Evolutionary conservation across 2,113 vertebrate species (phyloP), one percentile per base, ranked within the genome.

Genomic region (Bubo blakistoni): DNA sequence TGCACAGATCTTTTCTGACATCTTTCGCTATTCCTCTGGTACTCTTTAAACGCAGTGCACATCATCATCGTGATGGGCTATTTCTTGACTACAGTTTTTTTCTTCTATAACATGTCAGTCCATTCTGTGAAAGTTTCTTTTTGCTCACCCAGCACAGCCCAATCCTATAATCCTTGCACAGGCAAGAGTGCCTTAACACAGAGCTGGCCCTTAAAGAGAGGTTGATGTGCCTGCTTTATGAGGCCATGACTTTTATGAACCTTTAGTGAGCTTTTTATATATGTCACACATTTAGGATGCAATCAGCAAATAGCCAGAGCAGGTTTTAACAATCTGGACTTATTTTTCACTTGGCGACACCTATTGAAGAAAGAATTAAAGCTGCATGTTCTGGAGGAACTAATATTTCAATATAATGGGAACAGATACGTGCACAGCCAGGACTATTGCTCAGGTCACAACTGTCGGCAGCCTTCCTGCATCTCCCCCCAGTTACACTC

Each of bases 361-460:
- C 17, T 40, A 26, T 16, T n/a, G 70, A 90, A 55, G 46, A 27
- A 61, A 30, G 46, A 15, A 70, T 61, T 17, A 47, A 54, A 82
- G 24, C 40, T 32, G 57, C 52, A 42, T 11, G 4, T 78, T 77
- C 36, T n/a, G 22, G 42, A 67, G 42, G 40, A 82, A 36, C 15
- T 14, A 46, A 22, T 17, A 6, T 7, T 20, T 70, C 49, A 29
- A 7, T 11, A 14, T 21, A 26, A 34, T 4, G 32, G 46, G 27
- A 47, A 17, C 38, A 16, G 81, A 4, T 20, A 26, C 0, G 0
- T 2, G 46, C 84, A 5, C 9, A 34, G n/a, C 21, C 55, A 34
- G 55, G 40, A 20, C 42, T 18, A 4, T 2, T 4, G 47, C 42
- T 63, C 70, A 19, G 82, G 17, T 55, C 63, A 25, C 32, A 47